Conservation (phyloP, 2,888 invertebrate species). For the Caenorhabditis sp. region DNA sequence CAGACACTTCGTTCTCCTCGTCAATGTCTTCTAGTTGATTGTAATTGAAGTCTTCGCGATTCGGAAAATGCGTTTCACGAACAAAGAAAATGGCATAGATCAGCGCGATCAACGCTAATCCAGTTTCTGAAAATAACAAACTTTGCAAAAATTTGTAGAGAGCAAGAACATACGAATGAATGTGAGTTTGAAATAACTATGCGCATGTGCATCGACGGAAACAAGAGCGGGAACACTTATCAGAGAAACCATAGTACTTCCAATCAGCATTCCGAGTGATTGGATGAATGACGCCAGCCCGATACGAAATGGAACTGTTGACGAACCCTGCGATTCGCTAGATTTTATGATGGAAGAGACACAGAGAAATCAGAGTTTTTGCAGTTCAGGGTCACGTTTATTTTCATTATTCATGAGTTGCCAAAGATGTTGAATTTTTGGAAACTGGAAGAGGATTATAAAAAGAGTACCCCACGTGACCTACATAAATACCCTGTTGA, state of each 20-base stretch:
- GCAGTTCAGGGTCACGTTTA: too few species aligned
- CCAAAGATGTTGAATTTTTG: too few species aligned
- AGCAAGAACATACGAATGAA: conserved; percentile 41
- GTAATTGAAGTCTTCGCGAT: conserved; percentile 25
- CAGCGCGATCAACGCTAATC: conserved; percentile 45
- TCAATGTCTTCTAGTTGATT: conserved; percentile 22
- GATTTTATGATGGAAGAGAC: too few species aligned
- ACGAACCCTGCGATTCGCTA: conserved; percentile 59
- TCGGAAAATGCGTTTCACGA: conserved; percentile 54
- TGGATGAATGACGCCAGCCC: conserved; percentile 59
- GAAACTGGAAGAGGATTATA: too few species aligned
- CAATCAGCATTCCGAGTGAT: conserved; percentile 49
- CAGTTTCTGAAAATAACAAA: conserved; percentile 36
- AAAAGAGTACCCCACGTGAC: too few species aligned
- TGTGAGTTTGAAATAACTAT: conserved; percentile 47
- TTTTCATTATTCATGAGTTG: too few species aligned
- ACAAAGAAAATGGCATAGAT: conserved; percentile 57
- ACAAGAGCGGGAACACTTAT: conserved; percentile 48
- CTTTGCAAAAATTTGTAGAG: not conserved
- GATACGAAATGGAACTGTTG: conserved; percentile 59
- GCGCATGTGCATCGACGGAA: conserved; percentile 45
- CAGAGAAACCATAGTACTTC: conserved; percentile 44
- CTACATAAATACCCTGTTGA: too few species aligned
- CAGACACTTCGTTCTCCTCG: conserved; percentile 4
- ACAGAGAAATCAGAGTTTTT: too few species aligned